Base-by-base conservation (phyloP, 1,140 invertebrate genomes). In the Choristoneura fumiferana region DNA sequence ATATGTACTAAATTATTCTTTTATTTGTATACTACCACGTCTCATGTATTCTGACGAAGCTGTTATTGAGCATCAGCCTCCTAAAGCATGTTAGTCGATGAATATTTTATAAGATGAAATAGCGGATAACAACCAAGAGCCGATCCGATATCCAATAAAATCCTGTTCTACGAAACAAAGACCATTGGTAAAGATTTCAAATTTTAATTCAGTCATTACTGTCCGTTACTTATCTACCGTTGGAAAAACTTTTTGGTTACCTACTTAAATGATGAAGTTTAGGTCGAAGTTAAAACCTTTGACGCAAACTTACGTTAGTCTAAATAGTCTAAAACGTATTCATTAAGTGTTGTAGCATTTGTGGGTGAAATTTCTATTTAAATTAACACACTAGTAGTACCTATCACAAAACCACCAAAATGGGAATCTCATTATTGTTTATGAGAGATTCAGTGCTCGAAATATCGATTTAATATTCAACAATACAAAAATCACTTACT, bases 171-270 rank as follows among this genome's bases (percentile, higher is more conserved):
- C 62, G 57, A 62, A 62, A 60, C 52, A 63, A 67, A 61, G 55
- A 58, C n/a, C 43, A 55, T 43, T 62, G 62, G 52, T 62, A 49
- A 58, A 36, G 62, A 65, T 71, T 71, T 64, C 65, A 71, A 71
- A 67, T 55, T 67, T 60, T 63, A 55, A 60, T 55, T 63, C 58
- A 29, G 22, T n/a, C n/a, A n/a, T n/a, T n/a, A n/a, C n/a, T n/a
- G n/a, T n/a, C n/a, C n/a, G n/a, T n/a, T n/a, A n/a, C n/a, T n/a
- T n/a, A n/a, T n/a, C n/a, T n/a, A n/a, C n/a, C n/a, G n/a, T n/a
- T n/a, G n/a, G n/a, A n/a, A n/a, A n/a, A n/a, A n/a, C n/a, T n/a
- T n/a, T n/a, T n/a, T n/a, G n/a, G n/a, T n/a, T n/a, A 29, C 22
- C 2, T 29, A 29, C 2, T 29, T 29, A 6, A 29, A 29, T 29